These are phyloP conservation scores for Erpornis zantholeuca DNA, from an alignment of 2,113 vertebrate species.

Conservation along the genomic window DNA sequence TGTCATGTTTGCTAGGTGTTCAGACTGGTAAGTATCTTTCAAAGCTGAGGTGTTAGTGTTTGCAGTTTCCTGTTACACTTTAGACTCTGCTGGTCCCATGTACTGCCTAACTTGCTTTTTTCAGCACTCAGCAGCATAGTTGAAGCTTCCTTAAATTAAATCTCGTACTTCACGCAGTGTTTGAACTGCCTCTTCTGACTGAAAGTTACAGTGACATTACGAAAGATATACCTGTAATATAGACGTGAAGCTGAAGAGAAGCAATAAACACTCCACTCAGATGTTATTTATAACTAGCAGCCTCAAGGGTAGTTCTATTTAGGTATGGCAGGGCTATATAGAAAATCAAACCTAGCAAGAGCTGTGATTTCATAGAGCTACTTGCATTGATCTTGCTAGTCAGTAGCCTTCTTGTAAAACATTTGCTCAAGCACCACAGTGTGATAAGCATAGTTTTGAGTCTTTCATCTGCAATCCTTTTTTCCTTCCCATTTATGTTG, in stretches of 20 bases:
- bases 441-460: neutral
- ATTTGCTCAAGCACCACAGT: neutral
- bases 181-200: neutral
- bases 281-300: neutral
- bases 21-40: neutral
- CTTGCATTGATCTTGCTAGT: neutral
- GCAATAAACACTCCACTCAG: neutral
- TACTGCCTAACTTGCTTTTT: neutral
- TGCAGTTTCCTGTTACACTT: neutral
- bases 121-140: neutral
- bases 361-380: neutral
- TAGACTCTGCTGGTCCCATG: neutral
- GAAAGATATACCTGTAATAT: neutral
- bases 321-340: neutral
- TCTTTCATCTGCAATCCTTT: neutral
- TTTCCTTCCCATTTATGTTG: neutral
- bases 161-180: neutral
- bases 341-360: neutral
- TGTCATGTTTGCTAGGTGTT: neutral
- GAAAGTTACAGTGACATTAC: neutral
- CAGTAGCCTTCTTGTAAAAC: neutral
- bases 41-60: neutral
- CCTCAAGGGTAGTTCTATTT: neutral
- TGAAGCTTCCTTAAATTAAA: neutral
- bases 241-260: neutral